Base-by-base conservation (phyloP, 2,113 vertebrate species). In the Mustela nigripes region DNA sequence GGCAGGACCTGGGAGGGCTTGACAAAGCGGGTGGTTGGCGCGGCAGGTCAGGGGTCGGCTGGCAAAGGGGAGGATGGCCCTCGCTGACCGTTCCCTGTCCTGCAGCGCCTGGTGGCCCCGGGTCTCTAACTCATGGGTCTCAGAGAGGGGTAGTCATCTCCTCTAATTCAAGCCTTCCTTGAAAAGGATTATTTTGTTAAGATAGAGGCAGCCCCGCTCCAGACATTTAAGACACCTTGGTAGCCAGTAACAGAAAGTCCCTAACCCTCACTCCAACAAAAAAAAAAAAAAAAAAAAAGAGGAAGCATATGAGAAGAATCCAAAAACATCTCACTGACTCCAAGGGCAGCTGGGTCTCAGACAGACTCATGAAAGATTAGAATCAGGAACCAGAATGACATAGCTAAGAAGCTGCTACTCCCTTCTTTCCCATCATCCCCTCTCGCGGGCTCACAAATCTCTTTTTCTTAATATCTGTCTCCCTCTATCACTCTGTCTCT, bases 191-290 rank as follows among this genome's bases (percentile, higher is more conserved):
- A 15, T 26, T 31, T 89, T 33, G 16, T n/a, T 91, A 79, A 82
- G 60, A 74, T 56, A 36, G 4, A 93, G 65, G 67, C 18, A 76
- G 12, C 22, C 63, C 22, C 9, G 5, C 31, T 53, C 56, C 80
- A 81, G 78, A 89, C 31, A 33, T 78, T n/a, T 48, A 33, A 76
- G 58, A 31, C 69, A 63, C 65, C 63, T 91, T 60, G 78, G 94
- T 56, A 56, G 48, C 50, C 5, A 60, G 45, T 22, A 60, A 60
- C 5, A 42, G 36, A 95, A 79, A 89, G 4, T 78, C n/a, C 79
- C 42, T 36, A 97, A 82, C 39, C 8, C 15, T 18, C 56, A 26
- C 31, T 90, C 42, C 5, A n/a, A 53, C 42, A 4, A 42, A 42
- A 4, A 42, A 42, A 4, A 42, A 42, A 36, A 36, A 42, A 42